A percentile compares a stretch with the other conserved stretches of the same genome.
Conservation (phyloP, 2,888 invertebrate species). For the Heliothis peltigera region DNA sequence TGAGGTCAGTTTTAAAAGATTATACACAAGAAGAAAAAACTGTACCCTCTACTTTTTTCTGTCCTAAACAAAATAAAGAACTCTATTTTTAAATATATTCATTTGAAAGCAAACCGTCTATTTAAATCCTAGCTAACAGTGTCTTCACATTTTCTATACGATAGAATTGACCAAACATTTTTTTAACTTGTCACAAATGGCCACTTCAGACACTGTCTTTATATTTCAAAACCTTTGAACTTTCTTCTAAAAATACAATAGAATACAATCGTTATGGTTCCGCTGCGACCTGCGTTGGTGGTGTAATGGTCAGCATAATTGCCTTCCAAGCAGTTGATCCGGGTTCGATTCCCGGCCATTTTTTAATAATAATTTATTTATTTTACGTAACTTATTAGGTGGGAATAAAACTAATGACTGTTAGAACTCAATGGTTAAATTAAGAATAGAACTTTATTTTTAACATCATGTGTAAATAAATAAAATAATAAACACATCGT, state of each 20-base stretch:
- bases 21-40: too few relatives aligned
- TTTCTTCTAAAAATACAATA: not conserved
- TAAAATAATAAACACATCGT: too few relatives aligned
- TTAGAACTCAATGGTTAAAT: not conserved
- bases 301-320: conserved; percentile 90
- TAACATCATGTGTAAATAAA: too few relatives aligned
- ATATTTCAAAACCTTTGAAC: not conserved
- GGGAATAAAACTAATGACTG: not conserved
- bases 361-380: not conserved
- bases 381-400: not conserved
- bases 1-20: too few relatives aligned
- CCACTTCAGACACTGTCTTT: not conserved
- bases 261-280: not conserved
- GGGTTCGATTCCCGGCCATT: conserved; percentile 90
- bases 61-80: too few relatives aligned
- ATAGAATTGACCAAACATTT: too few relatives aligned
- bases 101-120: too few relatives aligned
- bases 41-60: too few relatives aligned
- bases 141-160: not conserved
- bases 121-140: too few relatives aligned
- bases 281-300: conserved; percentile 80
- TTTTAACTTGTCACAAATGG: not conserved
- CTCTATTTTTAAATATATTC: too few relatives aligned
- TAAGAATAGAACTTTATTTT: too few relatives aligned
- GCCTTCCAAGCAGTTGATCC: conserved; percentile 90